phyloP scores from a whole-genome alignment of 2,797 vertebrate genomes.

The Notamacropus eugenii region DNA sequence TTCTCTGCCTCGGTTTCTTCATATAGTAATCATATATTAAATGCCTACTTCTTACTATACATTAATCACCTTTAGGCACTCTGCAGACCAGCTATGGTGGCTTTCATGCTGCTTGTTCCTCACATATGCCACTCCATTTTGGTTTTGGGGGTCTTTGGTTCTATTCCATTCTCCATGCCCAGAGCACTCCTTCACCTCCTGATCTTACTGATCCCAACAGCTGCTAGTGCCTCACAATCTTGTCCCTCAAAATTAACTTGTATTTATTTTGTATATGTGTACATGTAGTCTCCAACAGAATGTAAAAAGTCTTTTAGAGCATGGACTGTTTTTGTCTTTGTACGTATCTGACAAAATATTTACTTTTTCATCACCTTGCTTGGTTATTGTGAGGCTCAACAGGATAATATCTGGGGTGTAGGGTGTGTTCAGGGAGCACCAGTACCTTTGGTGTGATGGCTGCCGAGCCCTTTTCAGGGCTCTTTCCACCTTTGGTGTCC shows the following conservation, averaged over 20 bases:
- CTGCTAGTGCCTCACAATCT: background rate
- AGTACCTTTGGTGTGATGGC: no score
- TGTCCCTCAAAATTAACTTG: background rate
- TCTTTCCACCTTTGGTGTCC: no score
- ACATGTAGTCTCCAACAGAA: background rate
- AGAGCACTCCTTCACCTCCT: background rate
- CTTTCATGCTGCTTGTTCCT: background rate
- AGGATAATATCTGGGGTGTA: no score
- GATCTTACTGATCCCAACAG: background rate
- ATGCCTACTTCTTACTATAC: no score
- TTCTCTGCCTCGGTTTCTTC: background rate
- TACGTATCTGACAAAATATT: background rate
- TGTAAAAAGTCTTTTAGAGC: background rate
- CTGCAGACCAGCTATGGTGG: background rate
- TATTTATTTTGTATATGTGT: background rate
- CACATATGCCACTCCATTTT: background rate
- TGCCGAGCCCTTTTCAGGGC: no score
- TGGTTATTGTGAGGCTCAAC: no score
- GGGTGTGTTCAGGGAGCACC: no score
- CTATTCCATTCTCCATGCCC: background rate
- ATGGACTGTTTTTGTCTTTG: background rate
- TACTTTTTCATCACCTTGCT: no score
- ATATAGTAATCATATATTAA: background rate
- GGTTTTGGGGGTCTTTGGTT: background rate
- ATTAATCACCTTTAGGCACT: no score